phyloP scores from a whole-genome alignment of 2,797 vertebrate genomes.

The Crocodylus rhombifer region DNA sequence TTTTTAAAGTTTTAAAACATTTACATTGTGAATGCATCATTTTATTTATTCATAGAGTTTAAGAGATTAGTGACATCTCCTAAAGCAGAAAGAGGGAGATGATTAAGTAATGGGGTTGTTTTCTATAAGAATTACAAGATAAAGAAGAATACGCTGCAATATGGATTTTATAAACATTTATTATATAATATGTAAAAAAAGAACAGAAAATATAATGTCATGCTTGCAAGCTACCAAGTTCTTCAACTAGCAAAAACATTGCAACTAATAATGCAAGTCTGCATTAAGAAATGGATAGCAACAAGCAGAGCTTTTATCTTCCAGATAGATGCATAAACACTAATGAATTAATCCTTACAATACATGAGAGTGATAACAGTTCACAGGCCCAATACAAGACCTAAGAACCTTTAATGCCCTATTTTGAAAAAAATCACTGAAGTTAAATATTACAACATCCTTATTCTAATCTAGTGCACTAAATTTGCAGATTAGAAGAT shows the following conservation, averaged over 20 bases:
- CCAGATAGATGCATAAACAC: neutral
- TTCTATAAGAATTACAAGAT: slow-evolving; percentile 66
- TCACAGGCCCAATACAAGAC: neutral
- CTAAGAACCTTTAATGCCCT: neutral
- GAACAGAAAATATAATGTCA: fast-evolving
- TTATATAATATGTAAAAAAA: slow-evolving; percentile 14
- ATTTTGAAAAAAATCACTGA: neutral
- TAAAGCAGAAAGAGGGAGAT: slow-evolving; percentile 62
- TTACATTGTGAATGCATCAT: slow-evolving; percentile 78
- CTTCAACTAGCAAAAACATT: neutral
- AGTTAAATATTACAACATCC: neutral
- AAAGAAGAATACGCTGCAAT: slow-evolving; percentile 28
- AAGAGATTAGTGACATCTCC: slow-evolving; percentile 73
- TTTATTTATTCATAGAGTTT: slow-evolving; percentile 79
- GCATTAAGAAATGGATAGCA: neutral
- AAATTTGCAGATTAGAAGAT: neutral
- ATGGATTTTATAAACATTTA: slow-evolving; percentile 47
- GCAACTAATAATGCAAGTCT: slow-evolving; percentile 18
- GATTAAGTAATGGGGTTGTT: slow-evolving; percentile 71
- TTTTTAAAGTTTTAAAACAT: slow-evolving; percentile 78
- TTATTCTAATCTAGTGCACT: neutral
- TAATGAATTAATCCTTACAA: slow-evolving; percentile 22
- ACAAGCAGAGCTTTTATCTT: slow-evolving; percentile 36
- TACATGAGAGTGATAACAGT: neutral
- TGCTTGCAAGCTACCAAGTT: slow-evolving; percentile 5